phyloP scores from a whole-genome alignment of 2,113 vertebrate species.

The Sebastes schlegelii region DNA sequence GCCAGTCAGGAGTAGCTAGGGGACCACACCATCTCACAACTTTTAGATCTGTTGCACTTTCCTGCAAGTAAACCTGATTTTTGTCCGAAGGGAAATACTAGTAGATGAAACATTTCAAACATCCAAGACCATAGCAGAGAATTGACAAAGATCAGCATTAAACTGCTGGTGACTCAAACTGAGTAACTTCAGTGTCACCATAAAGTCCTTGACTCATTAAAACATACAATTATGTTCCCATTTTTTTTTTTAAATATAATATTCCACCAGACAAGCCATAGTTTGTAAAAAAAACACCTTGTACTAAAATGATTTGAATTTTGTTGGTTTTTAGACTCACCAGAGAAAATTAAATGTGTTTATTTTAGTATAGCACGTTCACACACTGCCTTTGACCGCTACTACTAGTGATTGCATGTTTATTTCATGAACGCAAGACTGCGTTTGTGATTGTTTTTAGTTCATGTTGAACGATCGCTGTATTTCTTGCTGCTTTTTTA shows the following conservation, averaged over 20 bases:
- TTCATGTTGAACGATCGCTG: conserved; percentile 82
- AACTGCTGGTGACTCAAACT: neutral
- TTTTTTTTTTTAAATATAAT: neutral
- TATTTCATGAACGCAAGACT: conserved; percentile 65
- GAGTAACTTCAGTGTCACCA: neutral
- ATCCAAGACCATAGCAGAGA: neutral
- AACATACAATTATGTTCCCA: conserved; percentile 1
- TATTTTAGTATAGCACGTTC: conserved; percentile 67
- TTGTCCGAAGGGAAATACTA: conserved; percentile 14
- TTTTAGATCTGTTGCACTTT: conserved; percentile 10
- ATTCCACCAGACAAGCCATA: neutral
- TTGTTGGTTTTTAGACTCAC: conserved; percentile 22
- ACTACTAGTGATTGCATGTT: conserved; percentile 60
- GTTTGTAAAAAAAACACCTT: neutral
- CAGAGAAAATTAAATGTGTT: conserved; percentile 9
- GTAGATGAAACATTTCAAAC: conserved; percentile 30
- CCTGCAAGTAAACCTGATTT: conserved; percentile 15
- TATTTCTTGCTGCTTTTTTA: conserved; percentile 72
- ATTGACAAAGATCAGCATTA: neutral
- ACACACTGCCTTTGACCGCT: conserved; percentile 64
- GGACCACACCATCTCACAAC: conserved; percentile 17
- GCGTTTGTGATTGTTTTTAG: conserved; percentile 79
- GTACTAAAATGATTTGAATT: neutral
- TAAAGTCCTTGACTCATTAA: neutral
- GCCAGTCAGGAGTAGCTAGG: conserved; percentile 24